Percentiles rank a stretch among this genome's conserved stretches.
Conservation (phyloP, 1,140 invertebrate genomes). For the Rhyzopertha dominica region DNA sequence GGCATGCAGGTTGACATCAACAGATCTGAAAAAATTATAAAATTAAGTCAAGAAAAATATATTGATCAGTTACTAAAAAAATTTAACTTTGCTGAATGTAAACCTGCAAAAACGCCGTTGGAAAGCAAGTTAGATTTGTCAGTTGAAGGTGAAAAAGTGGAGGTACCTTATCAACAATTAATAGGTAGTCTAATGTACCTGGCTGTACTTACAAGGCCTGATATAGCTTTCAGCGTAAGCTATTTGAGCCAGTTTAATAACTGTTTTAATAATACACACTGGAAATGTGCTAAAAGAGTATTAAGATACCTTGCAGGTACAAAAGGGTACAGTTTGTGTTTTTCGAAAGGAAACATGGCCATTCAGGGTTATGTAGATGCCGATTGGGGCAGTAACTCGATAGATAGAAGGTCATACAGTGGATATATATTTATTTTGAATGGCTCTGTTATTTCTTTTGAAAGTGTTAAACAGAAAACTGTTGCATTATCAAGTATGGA, state of each 20-base stretch:
- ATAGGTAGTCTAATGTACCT: conserved; percentile 12
- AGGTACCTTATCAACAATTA: conserved; percentile 6
- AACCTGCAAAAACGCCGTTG: background rate
- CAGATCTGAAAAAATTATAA: no score
- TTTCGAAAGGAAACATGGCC: conserved; percentile 16
- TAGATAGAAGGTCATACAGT: conserved; percentile 36
- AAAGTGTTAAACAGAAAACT: conserved; percentile 34
- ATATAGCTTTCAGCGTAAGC: conserved; percentile 40
- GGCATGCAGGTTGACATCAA: no score
- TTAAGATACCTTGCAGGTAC: conserved; percentile 43
- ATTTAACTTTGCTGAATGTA: background rate
- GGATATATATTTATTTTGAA: conserved; percentile 37
- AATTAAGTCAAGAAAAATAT: conserved; percentile 2
- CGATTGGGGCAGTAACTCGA: conserved; percentile 35
- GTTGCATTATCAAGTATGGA: conserved; percentile 39
- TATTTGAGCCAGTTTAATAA: conserved; percentile 35
- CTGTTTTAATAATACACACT: conserved; percentile 27
- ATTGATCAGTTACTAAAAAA: no score
- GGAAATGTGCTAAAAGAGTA: conserved; percentile 36
- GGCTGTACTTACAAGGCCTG: conserved; percentile 36
- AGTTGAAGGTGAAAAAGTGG: conserved; percentile 4
- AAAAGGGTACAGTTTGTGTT: conserved; percentile 22
- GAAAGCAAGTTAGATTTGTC: background rate
- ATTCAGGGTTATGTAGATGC: conserved; percentile 32
- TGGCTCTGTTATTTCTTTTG: conserved; percentile 31